Evolutionary conservation across 2,113 vertebrate species (phyloP), one percentile per base, ranked within the genome.

Genomic region (Arenaria interpres): DNA sequence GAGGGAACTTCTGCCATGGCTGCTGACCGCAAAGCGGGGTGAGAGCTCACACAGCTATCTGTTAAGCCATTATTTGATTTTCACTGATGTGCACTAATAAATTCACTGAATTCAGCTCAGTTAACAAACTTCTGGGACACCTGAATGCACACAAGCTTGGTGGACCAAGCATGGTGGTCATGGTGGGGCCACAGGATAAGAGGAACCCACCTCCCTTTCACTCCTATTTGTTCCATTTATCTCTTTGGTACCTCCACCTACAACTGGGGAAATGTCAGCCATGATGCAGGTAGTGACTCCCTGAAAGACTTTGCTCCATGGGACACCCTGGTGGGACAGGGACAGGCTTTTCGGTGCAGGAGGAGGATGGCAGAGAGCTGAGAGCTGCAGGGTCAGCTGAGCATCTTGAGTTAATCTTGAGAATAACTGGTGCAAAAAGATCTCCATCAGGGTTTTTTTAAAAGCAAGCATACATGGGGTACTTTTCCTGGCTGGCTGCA

Each of bases 201-300:
- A 39, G 5, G 23, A 64, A 45, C 10, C 2, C 48, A 41, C 14
- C 6, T 76, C 48, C 20, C 10, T 93, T 37, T 68, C 12, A 51
- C 41, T 69, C 43, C 20, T 3, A 1, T 14, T 59, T 24, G 4
- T 51, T 33, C 9, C 14, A 2, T 14, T 62, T 62, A 10, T 41
- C 28, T 59, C 76, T 51, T 67, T 7, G 24, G 32, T 30, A 17
- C 32, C 28, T 75, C 16, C n/a, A 60, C n/a, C 25, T 56, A 3
- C 30, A 57, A 19, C 0, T 5, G 35, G 48, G n/a, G 3, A 25
- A 81, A 28, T 0, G 4, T 3, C 41, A 57, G 37, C 46, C 37
- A 22, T 24, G 59, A 57, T 88, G 30, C 39, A 76, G 72, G 39
- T n/a, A 64, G n/a, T 20, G 48, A 23, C 5, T 68, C 6, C 46